Evolutionary conservation across 2,888 invertebrate genomes (phyloP).

Genomic region (Erpobdella octoculata): DNA sequence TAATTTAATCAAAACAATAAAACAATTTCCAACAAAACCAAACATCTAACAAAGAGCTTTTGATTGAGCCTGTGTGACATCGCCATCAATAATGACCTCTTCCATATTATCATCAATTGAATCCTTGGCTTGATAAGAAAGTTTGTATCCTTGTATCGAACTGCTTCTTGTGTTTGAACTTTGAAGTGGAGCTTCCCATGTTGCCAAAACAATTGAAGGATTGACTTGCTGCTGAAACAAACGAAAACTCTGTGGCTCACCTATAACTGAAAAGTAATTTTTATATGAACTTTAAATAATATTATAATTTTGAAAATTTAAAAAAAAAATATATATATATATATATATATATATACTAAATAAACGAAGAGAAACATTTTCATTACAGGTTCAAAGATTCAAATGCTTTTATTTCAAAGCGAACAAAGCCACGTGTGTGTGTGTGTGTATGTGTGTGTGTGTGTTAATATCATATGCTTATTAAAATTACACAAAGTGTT

Average conservation of each 20-base stretch:
- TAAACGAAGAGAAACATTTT: too few species aligned
- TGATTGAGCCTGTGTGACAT: background rate
- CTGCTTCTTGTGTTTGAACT: background rate
- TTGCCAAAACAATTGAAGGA: slow-evolving; percentile 79
- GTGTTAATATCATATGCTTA: too few species aligned
- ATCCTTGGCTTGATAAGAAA: background rate
- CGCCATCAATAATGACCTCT: background rate
- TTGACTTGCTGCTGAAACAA: slow-evolving; percentile 73
- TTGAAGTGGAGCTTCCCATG: slow-evolving; percentile 76
- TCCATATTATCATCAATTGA: background rate
- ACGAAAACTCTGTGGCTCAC: slow-evolving; percentile 51
- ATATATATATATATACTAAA: too few species aligned
- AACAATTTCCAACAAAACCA: background rate
- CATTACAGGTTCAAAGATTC: too few species aligned
- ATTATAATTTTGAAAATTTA: too few species aligned
- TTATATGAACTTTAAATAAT: background rate
- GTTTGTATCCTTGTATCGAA: slow-evolving; percentile 1
- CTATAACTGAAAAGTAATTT: slow-evolving; percentile 23
- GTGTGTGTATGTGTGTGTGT: too few species aligned
- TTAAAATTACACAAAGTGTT: too few species aligned
- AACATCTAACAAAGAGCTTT: slow-evolving; percentile 2
- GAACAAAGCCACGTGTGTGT: too few species aligned
- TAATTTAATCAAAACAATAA: background rate
- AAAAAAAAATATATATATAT: too few species aligned
- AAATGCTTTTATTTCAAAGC: too few species aligned